Conservation (phyloP, 2,113 vertebrate genomes). For the Silurus meridionalis region DNA sequence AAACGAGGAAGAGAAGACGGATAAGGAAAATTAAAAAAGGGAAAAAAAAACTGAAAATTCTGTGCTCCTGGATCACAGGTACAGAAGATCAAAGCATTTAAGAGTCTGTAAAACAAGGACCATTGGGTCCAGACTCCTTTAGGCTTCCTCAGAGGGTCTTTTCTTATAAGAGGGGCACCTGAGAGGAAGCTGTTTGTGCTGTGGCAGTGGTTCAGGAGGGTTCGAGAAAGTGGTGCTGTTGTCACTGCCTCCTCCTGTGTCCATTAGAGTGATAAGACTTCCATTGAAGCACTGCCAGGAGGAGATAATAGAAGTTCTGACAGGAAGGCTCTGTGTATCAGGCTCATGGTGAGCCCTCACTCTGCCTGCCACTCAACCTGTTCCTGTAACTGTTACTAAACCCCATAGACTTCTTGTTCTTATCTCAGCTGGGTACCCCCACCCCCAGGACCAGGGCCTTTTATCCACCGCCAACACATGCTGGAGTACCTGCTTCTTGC, state of each 20-base stretch:
- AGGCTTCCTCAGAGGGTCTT: conserved; percentile 33
- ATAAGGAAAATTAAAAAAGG: not conserved
- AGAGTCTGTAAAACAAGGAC: conserved; percentile 11
- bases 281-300: conserved; percentile 74
- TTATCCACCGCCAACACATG: conserved; percentile 45
- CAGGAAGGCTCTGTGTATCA: conserved; percentile 68
- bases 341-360: conserved; percentile 55
- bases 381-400: conserved; percentile 56
- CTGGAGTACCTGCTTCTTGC: not conserved
- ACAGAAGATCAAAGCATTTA: conserved; percentile 39
- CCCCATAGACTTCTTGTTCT: conserved; percentile 48
- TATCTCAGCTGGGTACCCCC: conserved; percentile 43
- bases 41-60: not conserved
- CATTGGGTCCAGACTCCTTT: conserved; percentile 20
- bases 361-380: conserved; percentile 51
- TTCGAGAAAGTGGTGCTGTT: conserved; percentile 42
- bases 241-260: conserved; percentile 58
- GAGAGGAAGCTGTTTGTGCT: conserved; percentile 15
- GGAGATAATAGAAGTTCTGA: conserved; percentile 73
- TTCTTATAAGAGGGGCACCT: conserved; percentile 16
- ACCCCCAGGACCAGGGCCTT: conserved; percentile 28
- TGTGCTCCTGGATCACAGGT: conserved; percentile 35
- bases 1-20: not conserved
- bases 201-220: not conserved
- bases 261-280: conserved; percentile 73